phyloP scores from a whole-genome alignment of 2,113 vertebrate species.

The Poeciliopsis occidentalis region DNA sequence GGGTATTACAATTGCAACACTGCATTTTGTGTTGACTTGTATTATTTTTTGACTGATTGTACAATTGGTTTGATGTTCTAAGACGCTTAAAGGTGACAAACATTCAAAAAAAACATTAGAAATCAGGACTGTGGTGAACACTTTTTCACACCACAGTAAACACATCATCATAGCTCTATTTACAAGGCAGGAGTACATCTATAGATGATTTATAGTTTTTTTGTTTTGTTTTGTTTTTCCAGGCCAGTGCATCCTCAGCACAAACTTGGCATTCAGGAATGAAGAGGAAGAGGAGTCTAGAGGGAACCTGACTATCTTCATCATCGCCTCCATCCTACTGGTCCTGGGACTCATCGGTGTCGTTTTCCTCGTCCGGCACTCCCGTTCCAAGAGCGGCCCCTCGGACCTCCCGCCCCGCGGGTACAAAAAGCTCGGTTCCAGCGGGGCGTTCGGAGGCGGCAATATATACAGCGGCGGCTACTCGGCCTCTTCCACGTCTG shows the following conservation, averaged over 20 bases:
- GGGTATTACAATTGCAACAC: too few relatives aligned
- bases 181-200: background rate
- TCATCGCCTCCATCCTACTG: slow-evolving; percentile 82
- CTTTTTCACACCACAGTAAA: background rate
- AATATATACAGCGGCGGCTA: slow-evolving; percentile 62
- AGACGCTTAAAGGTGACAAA: too few relatives aligned
- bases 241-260: slow-evolving; percentile 88
- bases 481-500: slow-evolving; percentile 55
- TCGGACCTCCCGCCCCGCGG: slow-evolving; percentile 63
- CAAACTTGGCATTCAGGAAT: slow-evolving; percentile 66
- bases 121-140: too few relatives aligned
- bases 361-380: slow-evolving; percentile 80
- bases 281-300: slow-evolving; percentile 58
- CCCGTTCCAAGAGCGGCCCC: slow-evolving; percentile 69
- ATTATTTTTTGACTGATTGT: too few relatives aligned
- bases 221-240: slow-evolving; percentile 11
- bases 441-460: slow-evolving; percentile 49
- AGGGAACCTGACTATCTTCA: slow-evolving; percentile 80
- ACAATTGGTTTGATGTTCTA: too few relatives aligned
- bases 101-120: too few relatives aligned
- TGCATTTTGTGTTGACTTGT: too few relatives aligned
- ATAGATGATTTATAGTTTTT: slow-evolving; percentile 2
- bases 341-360: slow-evolving; percentile 77
- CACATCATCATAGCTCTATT: background rate
- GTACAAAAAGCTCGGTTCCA: slow-evolving; percentile 88